Evolutionary conservation across 2,888 invertebrate genomes (phyloP).

Genomic region (Patella depressa): DNA sequence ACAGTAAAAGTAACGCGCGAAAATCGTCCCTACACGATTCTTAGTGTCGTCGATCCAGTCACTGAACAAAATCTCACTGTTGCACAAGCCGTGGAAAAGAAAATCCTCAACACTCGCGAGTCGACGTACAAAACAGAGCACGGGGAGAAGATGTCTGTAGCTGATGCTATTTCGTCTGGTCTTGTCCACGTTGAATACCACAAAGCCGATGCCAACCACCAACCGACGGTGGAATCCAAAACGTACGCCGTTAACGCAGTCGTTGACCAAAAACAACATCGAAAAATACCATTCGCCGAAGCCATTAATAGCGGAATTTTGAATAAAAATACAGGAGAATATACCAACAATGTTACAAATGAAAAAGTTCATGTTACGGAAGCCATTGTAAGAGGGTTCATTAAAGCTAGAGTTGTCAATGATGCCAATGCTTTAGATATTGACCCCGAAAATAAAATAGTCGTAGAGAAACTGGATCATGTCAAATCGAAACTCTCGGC

Average conservation of each 20-base stretch:
- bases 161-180: conserved; percentile 62
- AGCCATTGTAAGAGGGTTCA: conserved; percentile 69
- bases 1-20: conserved; percentile 65
- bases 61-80: conserved; percentile 47
- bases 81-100: conserved; percentile 47
- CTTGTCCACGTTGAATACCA: conserved; percentile 60
- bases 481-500: conserved; percentile 62
- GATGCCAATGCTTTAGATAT: conserved; percentile 64
- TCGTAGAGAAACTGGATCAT: conserved; percentile 59
- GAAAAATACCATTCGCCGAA: conserved; percentile 56
- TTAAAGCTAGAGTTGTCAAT: conserved; percentile 64
- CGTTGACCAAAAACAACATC: conserved; percentile 56
- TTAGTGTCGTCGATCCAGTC: conserved; percentile 49
- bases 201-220: conserved; percentile 35
- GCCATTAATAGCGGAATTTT: conserved; percentile 56
- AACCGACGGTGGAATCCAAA: conserved; percentile 56
- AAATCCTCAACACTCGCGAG: conserved; percentile 50
- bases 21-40: conserved; percentile 61
- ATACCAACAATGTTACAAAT: conserved; percentile 61
- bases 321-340: conserved; percentile 61
- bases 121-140: conserved; percentile 51
- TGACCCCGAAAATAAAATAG: conserved; percentile 66
- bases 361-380: conserved; percentile 63
- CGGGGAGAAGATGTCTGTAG: conserved; percentile 52
- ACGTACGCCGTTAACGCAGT: conserved; percentile 68